These are phyloP conservation scores for Napeogenes inachia DNA, from an alignment of 2,888 invertebrate genomes.

Conservation along the genomic window DNA sequence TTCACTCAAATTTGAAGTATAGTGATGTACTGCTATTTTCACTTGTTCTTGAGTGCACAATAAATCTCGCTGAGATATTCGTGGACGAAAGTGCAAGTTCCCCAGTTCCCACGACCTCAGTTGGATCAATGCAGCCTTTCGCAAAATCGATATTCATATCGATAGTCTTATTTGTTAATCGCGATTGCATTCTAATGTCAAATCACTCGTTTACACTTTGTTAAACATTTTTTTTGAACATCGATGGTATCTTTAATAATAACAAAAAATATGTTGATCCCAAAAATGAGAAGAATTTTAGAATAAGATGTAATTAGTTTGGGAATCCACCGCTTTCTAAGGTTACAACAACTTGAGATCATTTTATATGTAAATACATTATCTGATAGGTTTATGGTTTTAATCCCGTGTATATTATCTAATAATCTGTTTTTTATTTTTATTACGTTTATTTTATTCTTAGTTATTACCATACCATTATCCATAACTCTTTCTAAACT, in stretches of 20 bases:
- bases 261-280: too few relatives aligned
- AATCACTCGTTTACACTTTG: not conserved
- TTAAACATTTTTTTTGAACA: not conserved
- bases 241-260: too few relatives aligned
- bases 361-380: slow-evolving; percentile 14
- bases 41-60: slow-evolving; percentile 18
- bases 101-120: slow-evolving; percentile 67
- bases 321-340: too few relatives aligned
- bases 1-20: too few relatives aligned
- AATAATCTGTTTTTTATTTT: too few relatives aligned
- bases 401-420: slow-evolving; percentile 12
- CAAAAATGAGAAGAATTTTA: too few relatives aligned
- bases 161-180: slow-evolving; percentile 12
- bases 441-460: too few relatives aligned
- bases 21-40: not conserved
- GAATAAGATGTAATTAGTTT: too few relatives aligned
- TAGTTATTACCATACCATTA: too few relatives aligned
- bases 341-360: not conserved
- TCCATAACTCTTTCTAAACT: too few relatives aligned
- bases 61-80: slow-evolving; percentile 35
- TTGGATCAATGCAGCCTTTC: slow-evolving; percentile 15
- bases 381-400: slow-evolving; percentile 16
- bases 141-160: slow-evolving; percentile 15
- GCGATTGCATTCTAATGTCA: slow-evolving; percentile 5
- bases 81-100: slow-evolving; percentile 72